Conservation (phyloP, 35 echinoderm and acorn worm genomes). For the Apostichopus parvimensis region DNA sequence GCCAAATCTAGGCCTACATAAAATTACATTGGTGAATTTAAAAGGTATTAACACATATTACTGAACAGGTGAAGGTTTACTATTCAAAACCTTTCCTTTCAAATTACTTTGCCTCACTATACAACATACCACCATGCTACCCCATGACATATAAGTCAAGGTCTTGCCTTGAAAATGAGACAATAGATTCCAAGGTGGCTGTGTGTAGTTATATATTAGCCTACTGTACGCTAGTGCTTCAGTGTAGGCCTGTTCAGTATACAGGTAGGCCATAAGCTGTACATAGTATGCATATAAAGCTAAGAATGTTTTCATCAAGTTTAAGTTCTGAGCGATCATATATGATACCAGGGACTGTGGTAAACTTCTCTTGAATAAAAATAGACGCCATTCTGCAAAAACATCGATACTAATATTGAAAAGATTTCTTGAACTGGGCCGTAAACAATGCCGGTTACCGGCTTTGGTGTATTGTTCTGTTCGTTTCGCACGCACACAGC, state of each 20-base stretch:
- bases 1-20: too few species aligned
- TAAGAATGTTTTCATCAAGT: background rate
- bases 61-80: background rate
- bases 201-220: background rate
- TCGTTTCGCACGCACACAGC: background rate
- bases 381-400: too few species aligned
- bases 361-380: too few species aligned
- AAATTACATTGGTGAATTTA: background rate
- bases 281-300: too few species aligned
- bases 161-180: background rate
- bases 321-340: background rate
- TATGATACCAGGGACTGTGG: too few species aligned
- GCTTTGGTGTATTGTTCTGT: conserved; percentile 1
- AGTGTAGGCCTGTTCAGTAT: too few species aligned
- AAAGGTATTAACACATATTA: background rate
- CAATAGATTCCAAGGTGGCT: background rate
- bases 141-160: background rate
- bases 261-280: too few species aligned
- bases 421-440: background rate
- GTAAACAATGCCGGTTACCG: conserved; percentile 27
- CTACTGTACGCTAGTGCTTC: too few species aligned
- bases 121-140: background rate
- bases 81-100: background rate
- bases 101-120: background rate
- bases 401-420: background rate